These are phyloP conservation scores for Eutolmus rufibarbis DNA, from an alignment of 2,888 invertebrate species.

Conservation along the genomic window DNA sequence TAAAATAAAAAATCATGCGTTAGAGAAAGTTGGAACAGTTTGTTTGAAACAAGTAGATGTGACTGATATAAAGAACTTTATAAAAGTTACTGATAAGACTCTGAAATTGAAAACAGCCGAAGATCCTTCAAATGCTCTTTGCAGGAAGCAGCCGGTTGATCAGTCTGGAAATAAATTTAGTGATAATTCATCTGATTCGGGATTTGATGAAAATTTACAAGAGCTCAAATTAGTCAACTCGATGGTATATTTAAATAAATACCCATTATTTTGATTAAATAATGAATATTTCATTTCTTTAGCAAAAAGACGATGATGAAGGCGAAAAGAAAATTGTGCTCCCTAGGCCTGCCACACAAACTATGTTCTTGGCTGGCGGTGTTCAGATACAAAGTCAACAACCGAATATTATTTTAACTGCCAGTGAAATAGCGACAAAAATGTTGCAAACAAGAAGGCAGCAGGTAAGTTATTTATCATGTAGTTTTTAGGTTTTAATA, in stretches of 20 bases:
- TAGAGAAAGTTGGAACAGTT: conserved; percentile 52
- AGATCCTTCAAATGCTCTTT: not conserved
- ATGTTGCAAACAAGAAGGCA: conserved; percentile 56
- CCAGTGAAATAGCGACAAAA: conserved; percentile 57
- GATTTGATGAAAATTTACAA: conserved; percentile 70
- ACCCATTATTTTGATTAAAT: not conserved
- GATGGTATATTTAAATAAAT: conserved; percentile 52
- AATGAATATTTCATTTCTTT: not conserved
- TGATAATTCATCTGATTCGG: conserved; percentile 77
- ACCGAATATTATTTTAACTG: conserved; percentile 57
- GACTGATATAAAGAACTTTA: conserved; percentile 49
- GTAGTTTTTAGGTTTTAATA: not conserved
- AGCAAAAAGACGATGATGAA: conserved; percentile 52
- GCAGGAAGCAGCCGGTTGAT: conserved; percentile 18
- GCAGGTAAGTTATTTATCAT: conserved; percentile 42
- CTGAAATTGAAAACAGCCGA: not conserved
- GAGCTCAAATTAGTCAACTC: conserved; percentile 60
- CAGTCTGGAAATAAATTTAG: conserved; percentile 63
- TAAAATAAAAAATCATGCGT: conserved; percentile 54
- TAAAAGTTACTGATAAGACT: conserved; percentile 47
- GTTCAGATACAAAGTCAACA: conserved; percentile 55
- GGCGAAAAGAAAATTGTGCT: conserved; percentile 53
- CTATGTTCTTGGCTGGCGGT: conserved; percentile 57
- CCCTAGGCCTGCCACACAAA: conserved; percentile 52
- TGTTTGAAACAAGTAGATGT: conserved; percentile 51